These are phyloP conservation scores for Laspeyria flexula DNA, from an alignment of 2,888 invertebrate species.

Conservation along the genomic window DNA sequence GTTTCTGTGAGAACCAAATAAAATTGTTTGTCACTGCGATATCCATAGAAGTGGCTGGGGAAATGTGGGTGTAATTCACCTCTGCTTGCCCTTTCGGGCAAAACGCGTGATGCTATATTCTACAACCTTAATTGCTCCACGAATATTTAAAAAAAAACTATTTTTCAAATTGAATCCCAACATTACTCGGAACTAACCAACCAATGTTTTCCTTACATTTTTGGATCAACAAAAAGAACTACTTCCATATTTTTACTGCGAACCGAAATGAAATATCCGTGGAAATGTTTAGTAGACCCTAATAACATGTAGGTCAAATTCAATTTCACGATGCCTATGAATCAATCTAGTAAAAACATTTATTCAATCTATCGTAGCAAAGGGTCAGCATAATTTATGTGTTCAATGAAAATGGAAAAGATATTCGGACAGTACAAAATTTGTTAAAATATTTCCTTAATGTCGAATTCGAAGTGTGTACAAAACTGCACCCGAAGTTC, in stretches of 20 bases:
- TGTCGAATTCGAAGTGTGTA: no score
- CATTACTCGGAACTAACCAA: neutral
- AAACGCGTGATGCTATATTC: no score
- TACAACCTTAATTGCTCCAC: no score
- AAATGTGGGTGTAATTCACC: no score
- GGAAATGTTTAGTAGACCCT: constrained; percentile 14
- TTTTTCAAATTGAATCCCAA: neutral
- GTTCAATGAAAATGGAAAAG: constrained; percentile 2
- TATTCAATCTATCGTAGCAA: neutral
- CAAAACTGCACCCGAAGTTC: no score
- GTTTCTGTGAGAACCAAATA: no score
- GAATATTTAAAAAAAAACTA: no score
- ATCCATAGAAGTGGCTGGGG: no score
- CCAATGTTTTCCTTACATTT: neutral
- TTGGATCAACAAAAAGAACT: neutral
- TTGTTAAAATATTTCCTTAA: no score
- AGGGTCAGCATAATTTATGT: constrained; percentile 1
- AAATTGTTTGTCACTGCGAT: no score
- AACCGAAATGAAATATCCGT: constrained; percentile 22
- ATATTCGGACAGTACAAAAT: no score
- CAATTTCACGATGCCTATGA: constrained; percentile 20
- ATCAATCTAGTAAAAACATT: constrained; percentile 30
- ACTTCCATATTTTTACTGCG: constrained; percentile 10
- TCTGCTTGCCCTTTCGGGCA: no score
- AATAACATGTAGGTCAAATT: constrained; percentile 25